Evolutionary conservation across 2,113 vertebrate genomes (phyloP).

Genomic region (Trematocara unimaculatum): DNA sequence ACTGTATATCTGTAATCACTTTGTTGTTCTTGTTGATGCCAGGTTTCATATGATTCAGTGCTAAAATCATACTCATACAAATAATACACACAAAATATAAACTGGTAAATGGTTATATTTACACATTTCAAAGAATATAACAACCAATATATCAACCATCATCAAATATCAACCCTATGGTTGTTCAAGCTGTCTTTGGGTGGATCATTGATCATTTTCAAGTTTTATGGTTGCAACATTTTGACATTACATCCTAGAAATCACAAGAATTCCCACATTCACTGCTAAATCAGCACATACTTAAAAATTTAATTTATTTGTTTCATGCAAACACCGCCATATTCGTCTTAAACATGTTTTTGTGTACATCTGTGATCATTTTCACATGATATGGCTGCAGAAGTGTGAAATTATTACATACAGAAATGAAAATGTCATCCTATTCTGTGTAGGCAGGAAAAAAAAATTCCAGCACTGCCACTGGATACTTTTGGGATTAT

Average conservation of each 20-base stretch:
- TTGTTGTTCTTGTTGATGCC: not conserved
- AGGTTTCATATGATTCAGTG: not conserved
- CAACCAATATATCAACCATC: not conserved
- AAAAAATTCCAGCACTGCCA: accelerated
- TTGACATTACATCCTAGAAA: not conserved
- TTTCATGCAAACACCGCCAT: not conserved
- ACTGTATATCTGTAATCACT: not conserved
- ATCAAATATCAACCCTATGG: not conserved
- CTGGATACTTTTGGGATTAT: not conserved
- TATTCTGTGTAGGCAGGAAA: not conserved
- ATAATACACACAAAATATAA: not conserved
- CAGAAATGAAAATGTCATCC: not conserved
- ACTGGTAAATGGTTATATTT: not conserved
- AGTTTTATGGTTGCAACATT: not conserved
- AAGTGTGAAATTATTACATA: not conserved
- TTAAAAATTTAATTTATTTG: not conserved
- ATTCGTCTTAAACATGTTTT: not conserved
- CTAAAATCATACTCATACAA: not conserved
- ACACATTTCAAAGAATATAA: not conserved
- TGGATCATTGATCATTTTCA: not conserved
- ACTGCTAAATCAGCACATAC: not conserved
- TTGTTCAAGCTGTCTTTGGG: not conserved
- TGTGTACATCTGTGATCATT: not conserved
- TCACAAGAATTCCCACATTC: not conserved
- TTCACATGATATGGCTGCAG: not conserved